These are phyloP conservation scores for Gobius niger DNA, from an alignment of 2,113 vertebrate species.

Conservation along the genomic window DNA sequence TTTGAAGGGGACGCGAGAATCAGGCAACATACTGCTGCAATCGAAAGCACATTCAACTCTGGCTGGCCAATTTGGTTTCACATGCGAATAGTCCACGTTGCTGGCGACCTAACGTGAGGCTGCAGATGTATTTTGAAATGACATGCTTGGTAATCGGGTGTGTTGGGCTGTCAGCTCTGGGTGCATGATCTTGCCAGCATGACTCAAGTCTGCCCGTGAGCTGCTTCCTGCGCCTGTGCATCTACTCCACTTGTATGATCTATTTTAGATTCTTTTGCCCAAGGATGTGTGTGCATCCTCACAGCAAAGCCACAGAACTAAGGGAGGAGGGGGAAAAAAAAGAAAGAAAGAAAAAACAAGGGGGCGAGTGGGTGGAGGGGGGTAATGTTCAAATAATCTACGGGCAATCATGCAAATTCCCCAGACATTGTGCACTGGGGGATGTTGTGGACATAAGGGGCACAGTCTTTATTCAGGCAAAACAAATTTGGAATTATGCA, in stretches of 20 bases:
- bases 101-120: slow-evolving; percentile 45
- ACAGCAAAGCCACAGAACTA: slow-evolving; percentile 61
- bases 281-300: slow-evolving; percentile 74
- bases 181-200: slow-evolving; percentile 78
- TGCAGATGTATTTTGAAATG: slow-evolving; percentile 56
- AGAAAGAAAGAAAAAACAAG: slow-evolving; percentile 12
- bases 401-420: slow-evolving; percentile 77
- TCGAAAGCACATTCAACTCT: slow-evolving; percentile 1
- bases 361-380: slow-evolving; percentile 44
- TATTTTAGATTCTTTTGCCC: slow-evolving; percentile 77
- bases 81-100: slow-evolving; percentile 16
- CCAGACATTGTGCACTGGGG: slow-evolving; percentile 46
- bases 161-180: slow-evolving; percentile 71
- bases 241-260: slow-evolving; percentile 74
- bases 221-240: slow-evolving; percentile 72
- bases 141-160: slow-evolving; percentile 69
- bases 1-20: slow-evolving; percentile 21
- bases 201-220: slow-evolving; percentile 79
- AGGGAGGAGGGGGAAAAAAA: not conserved
- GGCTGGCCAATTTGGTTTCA: not conserved
- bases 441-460: slow-evolving; percentile 45
- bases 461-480: slow-evolving; percentile 53
- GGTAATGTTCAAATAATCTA: slow-evolving; percentile 76
- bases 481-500: slow-evolving; percentile 68
- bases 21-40: not conserved